Conservation (phyloP, 2,888 invertebrate species). For the Craniophora ligustri region DNA sequence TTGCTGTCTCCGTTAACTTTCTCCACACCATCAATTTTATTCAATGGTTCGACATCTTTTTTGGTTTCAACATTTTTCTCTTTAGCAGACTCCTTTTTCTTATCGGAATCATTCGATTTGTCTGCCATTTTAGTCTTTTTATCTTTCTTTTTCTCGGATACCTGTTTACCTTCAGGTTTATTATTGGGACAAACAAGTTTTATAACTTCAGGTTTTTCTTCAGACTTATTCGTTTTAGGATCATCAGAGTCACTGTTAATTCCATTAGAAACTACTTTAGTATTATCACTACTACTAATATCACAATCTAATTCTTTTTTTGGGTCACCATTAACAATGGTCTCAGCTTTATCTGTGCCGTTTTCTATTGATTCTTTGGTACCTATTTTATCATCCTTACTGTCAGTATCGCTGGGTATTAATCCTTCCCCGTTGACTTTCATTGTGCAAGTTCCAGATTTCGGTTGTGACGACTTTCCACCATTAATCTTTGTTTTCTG, state of each 20-base stretch:
- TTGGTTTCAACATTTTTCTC: slow-evolving; percentile 65
- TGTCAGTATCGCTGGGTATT: slow-evolving; percentile 69
- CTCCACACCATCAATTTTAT: slow-evolving; percentile 63
- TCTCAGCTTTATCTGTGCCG: slow-evolving; percentile 75
- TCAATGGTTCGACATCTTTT: slow-evolving; percentile 63
- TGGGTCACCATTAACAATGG: slow-evolving; percentile 79
- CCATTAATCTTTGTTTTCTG: slow-evolving; percentile 72
- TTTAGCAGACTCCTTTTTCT: slow-evolving; percentile 68
- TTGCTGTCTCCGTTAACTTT: slow-evolving; percentile 72
- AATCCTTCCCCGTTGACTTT: slow-evolving; percentile 77
- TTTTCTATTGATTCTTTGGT: slow-evolving; percentile 85
- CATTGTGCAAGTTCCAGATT: slow-evolving; percentile 64
- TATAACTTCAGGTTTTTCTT: slow-evolving; percentile 68
- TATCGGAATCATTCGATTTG: slow-evolving; percentile 70
- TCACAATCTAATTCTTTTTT: slow-evolving; percentile 85
- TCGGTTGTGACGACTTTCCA: slow-evolving; percentile 72
- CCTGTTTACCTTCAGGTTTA: slow-evolving; percentile 69
- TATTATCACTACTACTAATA: slow-evolving; percentile 86
- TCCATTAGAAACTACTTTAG: slow-evolving; percentile 86
- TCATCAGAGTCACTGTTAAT: slow-evolving; percentile 80
- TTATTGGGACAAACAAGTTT: slow-evolving; percentile 63
- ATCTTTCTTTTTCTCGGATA: slow-evolving; percentile 76
- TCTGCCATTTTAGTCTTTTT: slow-evolving; percentile 72
- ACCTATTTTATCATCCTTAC: slow-evolving; percentile 73
- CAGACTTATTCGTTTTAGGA: slow-evolving; percentile 78